Conservation (phyloP, 2,113 vertebrate genomes). For the Heptranchias perlo region DNA sequence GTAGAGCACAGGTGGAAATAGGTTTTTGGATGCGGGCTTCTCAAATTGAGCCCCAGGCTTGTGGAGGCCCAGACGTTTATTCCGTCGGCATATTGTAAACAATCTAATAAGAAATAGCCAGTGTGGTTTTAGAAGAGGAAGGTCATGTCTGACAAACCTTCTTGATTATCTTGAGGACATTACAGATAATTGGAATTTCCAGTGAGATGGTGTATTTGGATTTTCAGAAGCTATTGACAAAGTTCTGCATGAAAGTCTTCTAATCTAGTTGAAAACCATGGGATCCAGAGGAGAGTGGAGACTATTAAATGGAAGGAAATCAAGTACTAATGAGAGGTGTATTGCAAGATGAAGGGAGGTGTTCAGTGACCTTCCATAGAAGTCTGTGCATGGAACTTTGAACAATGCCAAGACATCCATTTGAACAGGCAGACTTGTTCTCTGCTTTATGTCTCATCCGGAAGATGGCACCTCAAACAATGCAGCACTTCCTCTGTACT, state of each 20-base stretch:
- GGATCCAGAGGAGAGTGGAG: background rate
- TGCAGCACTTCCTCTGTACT: background rate
- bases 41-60: background rate
- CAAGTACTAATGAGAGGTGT: background rate
- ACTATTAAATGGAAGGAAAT: background rate
- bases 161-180: background rate
- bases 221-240: background rate
- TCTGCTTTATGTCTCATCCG: background rate
- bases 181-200: background rate
- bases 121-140: background rate
- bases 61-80: background rate
- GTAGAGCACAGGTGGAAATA: background rate
- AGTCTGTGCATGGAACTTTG: background rate
- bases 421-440: background rate
- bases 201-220: background rate
- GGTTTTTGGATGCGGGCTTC: background rate
- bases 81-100: background rate
- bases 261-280: background rate
- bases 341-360: background rate
- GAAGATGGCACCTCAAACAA: background rate
- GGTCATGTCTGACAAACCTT: background rate
- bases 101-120: too few species aligned
- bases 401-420: background rate
- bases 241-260: background rate
- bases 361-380: background rate